Evolutionary conservation across 2,113 vertebrate species (phyloP), one percentile per base, ranked within the genome.

Genomic region (Athene cunicularia): DNA sequence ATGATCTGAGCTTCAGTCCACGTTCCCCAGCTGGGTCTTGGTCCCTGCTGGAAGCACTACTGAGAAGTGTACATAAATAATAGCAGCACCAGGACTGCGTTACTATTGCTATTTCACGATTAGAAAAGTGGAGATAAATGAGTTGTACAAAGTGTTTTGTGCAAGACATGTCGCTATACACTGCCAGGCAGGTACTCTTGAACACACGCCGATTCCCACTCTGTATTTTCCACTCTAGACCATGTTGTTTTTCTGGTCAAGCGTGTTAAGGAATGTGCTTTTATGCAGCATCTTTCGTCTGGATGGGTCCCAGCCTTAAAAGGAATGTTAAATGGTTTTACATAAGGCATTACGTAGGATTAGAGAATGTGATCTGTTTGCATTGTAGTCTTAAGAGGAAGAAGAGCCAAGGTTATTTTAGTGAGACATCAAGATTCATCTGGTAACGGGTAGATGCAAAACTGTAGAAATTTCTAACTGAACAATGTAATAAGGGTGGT

Each of bases 271-370:
- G 95, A 95, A 97, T 87, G 93, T 91, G 91, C 86, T 94, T 97
- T 93, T 91, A 72, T 93, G 91, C 87, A 60, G 95, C 95, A 85
- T 94, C 94, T 96, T 93, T 91, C 76, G 4, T 84, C 88, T 95
- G 95, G 96, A 90, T 58, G 68, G 90, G 64, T 95, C 96, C 89
- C 93, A 95, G 80, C 91, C 86, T 91, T 89, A 85, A 75, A 81
- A 95, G 94, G 96, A 95, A 95, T 89, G 80, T 93, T 91, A 96
- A 95, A 95, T 95, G 86, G 70, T 96, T 97, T 97, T 97, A 97
- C 94, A 87, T 95, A 95, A 96, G 95, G 88, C 80, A 72, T 94
- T 95, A 95, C 33, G 52, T 94, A 86, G 94, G 93, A 79, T 94
- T 88, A 83, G 91, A 95, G 93, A 95, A 95, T 90, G 91, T 45